Conservation (phyloP, 2,888 invertebrate genomes). For the Chelonus formosanus region DNA sequence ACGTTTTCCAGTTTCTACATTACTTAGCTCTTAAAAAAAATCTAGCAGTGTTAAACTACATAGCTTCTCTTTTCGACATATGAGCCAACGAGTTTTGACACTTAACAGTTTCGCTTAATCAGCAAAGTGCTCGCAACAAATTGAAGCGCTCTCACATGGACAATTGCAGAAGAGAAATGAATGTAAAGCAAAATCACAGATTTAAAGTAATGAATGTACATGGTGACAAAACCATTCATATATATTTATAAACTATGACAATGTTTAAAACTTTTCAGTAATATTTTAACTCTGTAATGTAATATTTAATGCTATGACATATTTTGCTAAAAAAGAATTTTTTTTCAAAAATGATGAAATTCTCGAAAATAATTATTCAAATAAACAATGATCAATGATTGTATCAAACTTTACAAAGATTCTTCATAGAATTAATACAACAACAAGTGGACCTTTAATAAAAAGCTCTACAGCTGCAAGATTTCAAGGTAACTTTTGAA, state of each 20-base stretch:
- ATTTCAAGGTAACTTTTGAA: no score
- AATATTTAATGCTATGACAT: no score
- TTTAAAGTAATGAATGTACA: slow-evolving; percentile 46
- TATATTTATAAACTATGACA: slow-evolving; percentile 6
- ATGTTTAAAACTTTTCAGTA: background rate
- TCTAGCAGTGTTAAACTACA: background rate
- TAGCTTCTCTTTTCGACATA: slow-evolving; percentile 14
- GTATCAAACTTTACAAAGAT: no score
- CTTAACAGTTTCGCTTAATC: slow-evolving; percentile 46
- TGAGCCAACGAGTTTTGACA: slow-evolving; percentile 39
- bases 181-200: slow-evolving; percentile 47
- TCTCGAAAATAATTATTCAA: no score
- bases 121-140: slow-evolving; percentile 46
- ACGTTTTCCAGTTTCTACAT: slow-evolving; percentile 12
- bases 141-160: slow-evolving; percentile 37
- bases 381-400: no score
- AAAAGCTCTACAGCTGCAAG: no score
- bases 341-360: no score
- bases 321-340: no score
- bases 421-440: no score
- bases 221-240: slow-evolving; percentile 14
- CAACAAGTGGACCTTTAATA: no score
- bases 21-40: slow-evolving; percentile 6
- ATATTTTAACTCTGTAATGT: no score
- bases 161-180: slow-evolving; percentile 21